phyloP scores from a whole-genome alignment of 2,113 vertebrate genomes.

The Rhipidura dahli region DNA sequence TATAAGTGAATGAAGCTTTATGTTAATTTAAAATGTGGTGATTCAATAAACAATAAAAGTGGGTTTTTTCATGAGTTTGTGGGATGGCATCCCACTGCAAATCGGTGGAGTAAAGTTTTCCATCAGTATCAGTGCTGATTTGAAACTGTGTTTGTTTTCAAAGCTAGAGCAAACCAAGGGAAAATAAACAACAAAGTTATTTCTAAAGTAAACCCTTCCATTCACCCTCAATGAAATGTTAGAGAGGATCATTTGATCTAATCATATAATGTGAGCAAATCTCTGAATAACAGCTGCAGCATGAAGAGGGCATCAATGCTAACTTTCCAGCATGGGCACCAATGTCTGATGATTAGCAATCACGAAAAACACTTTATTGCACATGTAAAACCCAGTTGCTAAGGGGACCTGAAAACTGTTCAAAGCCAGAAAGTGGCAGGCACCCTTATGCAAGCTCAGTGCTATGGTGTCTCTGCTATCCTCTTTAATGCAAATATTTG shows the following conservation, averaged over 20 bases:
- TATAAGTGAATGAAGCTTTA: background rate
- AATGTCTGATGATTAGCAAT: background rate
- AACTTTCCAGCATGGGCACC: background rate
- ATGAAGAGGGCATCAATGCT: background rate
- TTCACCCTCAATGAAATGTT: background rate
- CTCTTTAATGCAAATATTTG: background rate
- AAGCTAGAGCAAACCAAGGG: background rate
- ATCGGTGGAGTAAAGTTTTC: background rate
- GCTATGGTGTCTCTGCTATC: background rate
- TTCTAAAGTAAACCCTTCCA: background rate
- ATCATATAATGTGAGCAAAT: background rate
- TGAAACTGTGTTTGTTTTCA: background rate
- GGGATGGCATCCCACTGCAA: background rate
- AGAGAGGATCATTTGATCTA: background rate
- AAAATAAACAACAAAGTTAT: background rate
- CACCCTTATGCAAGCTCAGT: background rate
- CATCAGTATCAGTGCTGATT: background rate
- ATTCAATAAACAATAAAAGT: background rate
- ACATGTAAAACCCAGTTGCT: background rate
- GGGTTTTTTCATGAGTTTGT: background rate
- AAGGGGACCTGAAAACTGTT: constrained; percentile 12
- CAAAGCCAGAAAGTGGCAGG: background rate
- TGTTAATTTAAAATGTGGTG: background rate
- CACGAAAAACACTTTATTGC: background rate
- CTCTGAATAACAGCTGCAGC: background rate